Evolutionary conservation across 2,888 invertebrate genomes (phyloP).

Genomic region (Dexiosoma caninum): DNA sequence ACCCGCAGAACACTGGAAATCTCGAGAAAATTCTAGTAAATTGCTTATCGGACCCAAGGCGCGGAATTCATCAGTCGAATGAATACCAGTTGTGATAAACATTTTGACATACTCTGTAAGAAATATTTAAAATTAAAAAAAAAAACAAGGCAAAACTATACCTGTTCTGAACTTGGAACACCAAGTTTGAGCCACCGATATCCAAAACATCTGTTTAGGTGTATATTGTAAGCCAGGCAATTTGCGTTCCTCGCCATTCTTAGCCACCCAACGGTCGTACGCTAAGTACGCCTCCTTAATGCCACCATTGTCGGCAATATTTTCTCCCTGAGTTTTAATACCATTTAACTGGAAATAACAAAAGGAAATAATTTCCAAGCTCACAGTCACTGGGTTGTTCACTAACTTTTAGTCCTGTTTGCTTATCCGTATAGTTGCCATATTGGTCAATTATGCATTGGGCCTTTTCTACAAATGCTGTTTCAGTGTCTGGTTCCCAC

Average conservation of each 20-base stretch:
- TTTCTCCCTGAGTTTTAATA: slow-evolving; percentile 94
- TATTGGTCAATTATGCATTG: no score
- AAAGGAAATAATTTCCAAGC: no score
- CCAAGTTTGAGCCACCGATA: slow-evolving; percentile 92
- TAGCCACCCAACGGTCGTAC: slow-evolving; percentile 85
- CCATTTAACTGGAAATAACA: slow-evolving; percentile 86
- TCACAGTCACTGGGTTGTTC: no score
- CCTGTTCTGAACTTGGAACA: slow-evolving; percentile 87
- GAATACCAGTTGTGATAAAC: slow-evolving; percentile 89
- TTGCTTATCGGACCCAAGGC: slow-evolving; percentile 96
- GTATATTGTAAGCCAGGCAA: slow-evolving; percentile 86
- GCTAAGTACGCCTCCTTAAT: slow-evolving; percentile 93
- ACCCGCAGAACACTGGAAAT: slow-evolving; percentile 90
- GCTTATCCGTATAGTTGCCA: no score
- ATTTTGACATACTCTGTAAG: slow-evolving; percentile 84
- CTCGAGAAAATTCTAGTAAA: slow-evolving; percentile 92
- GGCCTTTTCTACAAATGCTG: no score
- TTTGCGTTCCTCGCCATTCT: slow-evolving; percentile 82
- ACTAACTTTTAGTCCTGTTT: no score
- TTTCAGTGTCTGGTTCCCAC: no score
- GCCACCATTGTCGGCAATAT: slow-evolving; percentile 96
- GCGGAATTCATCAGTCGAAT: slow-evolving; percentile 87
- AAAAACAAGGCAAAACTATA: slow-evolving; percentile 40
- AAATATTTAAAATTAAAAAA: not conserved
- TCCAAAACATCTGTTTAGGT: slow-evolving; percentile 88